Conservation (phyloP, 2,888 invertebrate genomes). For the Philonicus albiceps region DNA sequence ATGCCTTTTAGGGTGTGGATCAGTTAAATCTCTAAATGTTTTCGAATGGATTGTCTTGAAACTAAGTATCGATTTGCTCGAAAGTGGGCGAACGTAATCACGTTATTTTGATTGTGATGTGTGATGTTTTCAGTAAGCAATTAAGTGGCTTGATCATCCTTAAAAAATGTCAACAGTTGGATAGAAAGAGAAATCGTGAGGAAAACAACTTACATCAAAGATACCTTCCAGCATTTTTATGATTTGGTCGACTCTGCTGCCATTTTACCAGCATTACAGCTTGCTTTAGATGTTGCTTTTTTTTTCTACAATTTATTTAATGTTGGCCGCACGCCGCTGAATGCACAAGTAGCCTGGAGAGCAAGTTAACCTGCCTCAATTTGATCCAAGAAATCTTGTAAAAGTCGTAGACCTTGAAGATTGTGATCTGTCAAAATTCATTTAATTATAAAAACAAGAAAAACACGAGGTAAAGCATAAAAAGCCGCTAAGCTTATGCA, state of each 20-base stretch:
- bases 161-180: background rate
- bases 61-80: background rate
- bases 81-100: background rate
- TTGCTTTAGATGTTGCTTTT: background rate
- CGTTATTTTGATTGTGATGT: too few relatives aligned
- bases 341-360: slow-evolving; percentile 3
- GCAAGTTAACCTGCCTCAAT: slow-evolving; percentile 19
- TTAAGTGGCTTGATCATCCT: background rate
- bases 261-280: background rate
- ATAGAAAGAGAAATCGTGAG: slow-evolving; percentile 39
- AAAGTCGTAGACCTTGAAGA: slow-evolving; percentile 49
- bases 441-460: slow-evolving; percentile 28
- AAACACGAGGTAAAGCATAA: background rate
- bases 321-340: background rate
- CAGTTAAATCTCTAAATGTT: background rate
- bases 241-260: background rate
- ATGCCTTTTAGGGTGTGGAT: background rate
- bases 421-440: slow-evolving; percentile 46
- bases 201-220: slow-evolving; percentile 1
- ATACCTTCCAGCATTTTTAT: background rate
- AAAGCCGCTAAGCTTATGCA: background rate
- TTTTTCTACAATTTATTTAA: background rate
- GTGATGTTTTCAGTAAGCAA: background rate
- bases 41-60: background rate
- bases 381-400: slow-evolving; percentile 42